Evolutionary conservation across 2,113 vertebrate genomes (phyloP).

Genomic region (Donacobius atricapilla): DNA sequence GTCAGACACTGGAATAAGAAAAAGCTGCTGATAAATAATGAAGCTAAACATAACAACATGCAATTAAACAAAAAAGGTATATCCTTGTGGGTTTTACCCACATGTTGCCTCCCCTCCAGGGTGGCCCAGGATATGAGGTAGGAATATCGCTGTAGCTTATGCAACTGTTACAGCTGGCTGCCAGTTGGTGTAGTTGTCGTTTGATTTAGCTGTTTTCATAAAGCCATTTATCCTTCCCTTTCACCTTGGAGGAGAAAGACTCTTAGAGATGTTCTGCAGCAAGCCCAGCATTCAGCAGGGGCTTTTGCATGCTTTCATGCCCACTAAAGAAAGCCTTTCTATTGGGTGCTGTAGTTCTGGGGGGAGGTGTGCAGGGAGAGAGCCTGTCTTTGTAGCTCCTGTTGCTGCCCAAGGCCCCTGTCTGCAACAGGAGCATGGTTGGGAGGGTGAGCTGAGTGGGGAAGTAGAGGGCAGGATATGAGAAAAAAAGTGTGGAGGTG

Average conservation of each 20-base stretch:
- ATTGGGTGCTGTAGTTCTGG: neutral
- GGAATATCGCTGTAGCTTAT: neutral
- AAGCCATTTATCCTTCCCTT: constrained; percentile 9
- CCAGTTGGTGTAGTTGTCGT: neutral
- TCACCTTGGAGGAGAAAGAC: constrained; percentile 1
- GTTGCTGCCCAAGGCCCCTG: neutral
- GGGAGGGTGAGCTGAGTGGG: neutral
- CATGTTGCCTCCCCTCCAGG: neutral
- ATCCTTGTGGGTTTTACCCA: neutral
- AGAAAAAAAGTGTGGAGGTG: neutral
- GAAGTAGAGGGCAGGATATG: fast-evolving
- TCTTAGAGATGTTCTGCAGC: neutral
- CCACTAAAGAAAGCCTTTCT: neutral
- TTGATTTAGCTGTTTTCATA: constrained; percentile 17
- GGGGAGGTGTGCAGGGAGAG: neutral
- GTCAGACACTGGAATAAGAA: neutral
- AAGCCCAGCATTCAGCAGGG: neutral
- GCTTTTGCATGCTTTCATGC: fast-evolving
- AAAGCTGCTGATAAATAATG: neutral
- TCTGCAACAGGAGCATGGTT: neutral
- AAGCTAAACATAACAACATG: neutral
- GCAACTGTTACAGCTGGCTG: neutral
- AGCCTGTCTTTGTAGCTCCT: neutral
- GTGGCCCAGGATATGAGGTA: neutral
- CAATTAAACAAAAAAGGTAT: neutral